Percentiles rank a stretch among this genome's conserved stretches.
Conservation (phyloP, 2,113 vertebrate species). For the Oostethus manadensis region DNA sequence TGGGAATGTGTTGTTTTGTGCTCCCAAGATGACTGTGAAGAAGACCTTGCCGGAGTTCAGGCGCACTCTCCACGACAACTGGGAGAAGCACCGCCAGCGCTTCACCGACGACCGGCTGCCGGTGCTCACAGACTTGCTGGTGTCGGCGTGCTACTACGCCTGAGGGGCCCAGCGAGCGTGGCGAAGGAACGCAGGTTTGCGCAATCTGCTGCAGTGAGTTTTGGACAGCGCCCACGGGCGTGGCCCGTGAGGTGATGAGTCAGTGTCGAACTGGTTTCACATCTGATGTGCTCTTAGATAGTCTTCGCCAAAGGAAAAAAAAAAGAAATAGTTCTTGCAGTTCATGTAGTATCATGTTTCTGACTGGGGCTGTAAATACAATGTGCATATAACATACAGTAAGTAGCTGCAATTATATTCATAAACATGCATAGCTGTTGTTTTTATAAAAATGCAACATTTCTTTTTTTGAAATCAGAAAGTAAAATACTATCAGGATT, state of each 20-base stretch:
- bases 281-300: not conserved
- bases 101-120: slow-evolving; percentile 97
- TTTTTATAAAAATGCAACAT: too few species aligned
- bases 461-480: too few species aligned
- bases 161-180: slow-evolving; percentile 37
- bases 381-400: too few species aligned
- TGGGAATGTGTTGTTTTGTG: not conserved
- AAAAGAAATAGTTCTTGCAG: not conserved
- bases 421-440: too few species aligned
- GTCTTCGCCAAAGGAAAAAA: not conserved
- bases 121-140: slow-evolving; percentile 94
- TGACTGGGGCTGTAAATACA: not conserved
- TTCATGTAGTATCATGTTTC: not conserved
- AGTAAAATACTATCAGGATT: too few species aligned
- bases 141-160: slow-evolving; percentile 92
- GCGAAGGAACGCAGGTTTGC: not conserved
- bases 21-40: slow-evolving; percentile 91
- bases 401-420: too few species aligned
- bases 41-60: slow-evolving; percentile 96
- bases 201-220: not conserved
- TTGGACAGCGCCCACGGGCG: not conserved
- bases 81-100: slow-evolving; percentile 95
- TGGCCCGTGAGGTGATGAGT: slow-evolving; percentile 15
- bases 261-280: slow-evolving; percentile 3
- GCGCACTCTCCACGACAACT: slow-evolving; percentile 96